Base-by-base conservation (phyloP, 2,888 invertebrate species). In the Drosophila mercatorum region DNA sequence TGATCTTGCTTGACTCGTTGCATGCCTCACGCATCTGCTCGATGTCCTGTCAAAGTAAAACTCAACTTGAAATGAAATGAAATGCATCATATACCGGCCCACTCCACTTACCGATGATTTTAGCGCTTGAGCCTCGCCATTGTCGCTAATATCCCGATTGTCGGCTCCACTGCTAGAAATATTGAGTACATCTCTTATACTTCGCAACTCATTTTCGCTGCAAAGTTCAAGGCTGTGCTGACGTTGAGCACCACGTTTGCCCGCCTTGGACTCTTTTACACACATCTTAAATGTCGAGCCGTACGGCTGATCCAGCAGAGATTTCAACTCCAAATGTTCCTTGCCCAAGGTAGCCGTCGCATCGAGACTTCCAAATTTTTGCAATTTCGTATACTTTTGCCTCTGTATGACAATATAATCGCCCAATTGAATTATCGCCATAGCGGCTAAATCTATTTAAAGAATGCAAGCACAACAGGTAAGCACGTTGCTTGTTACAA, bases 61-160 rank as follows among this genome's bases (percentile, higher is more conserved):
- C 10, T 1, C 8, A 5, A 46, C 0, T 22, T 3, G 22, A 17
- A 5, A 6, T 2, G 34, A 22, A 8, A 2, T 55, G 12, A 0
- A 0, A 31, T 1, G 1, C 7, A 11, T 8, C 10, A 26, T 22
- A 10, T 36, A 3, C 10, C 6, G 14, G 14, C 0, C 1, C 14
- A 6, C 58, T 6, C 1, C 14, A 6, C 55, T 6, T 59, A 79
- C 77, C 58, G 49, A 51, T 40, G 96, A 95, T 2, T 96, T 95
- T 7, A 99, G 93, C 73, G 95, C 95, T 93, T 99, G 98, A 0
- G 98, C 97, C 38, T 88, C 91, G 0, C 93, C 92, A 62, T 95
- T 96, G 89, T 97, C 97, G 26, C 94, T 93, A 62, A 98, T 96
- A 83, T 96, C 95, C 73, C 98, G 94, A 91, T 98, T 98, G 90